These are phyloP conservation scores for Brevimyrus niger DNA, from an alignment of 2,113 vertebrate genomes.

Conservation along the genomic window DNA sequence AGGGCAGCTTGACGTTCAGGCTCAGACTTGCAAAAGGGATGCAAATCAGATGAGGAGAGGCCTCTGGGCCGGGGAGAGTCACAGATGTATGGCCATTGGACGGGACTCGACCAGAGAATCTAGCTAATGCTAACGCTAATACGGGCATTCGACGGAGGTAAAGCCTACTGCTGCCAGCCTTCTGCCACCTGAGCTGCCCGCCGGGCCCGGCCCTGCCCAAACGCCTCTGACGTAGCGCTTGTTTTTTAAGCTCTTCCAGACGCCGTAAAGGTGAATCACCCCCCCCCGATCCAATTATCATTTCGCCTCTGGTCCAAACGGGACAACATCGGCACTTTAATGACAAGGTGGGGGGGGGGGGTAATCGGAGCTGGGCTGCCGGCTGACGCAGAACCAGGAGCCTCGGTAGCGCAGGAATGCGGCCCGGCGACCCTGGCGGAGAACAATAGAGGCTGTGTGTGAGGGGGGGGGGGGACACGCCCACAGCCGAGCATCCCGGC, in stretches of 20 bases:
- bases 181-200: background rate
- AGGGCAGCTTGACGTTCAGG: background rate
- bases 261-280: background rate
- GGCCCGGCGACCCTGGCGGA: background rate
- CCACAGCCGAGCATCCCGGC: background rate
- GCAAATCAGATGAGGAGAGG: background rate
- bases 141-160: background rate
- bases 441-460: background rate
- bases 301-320: background rate
- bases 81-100: background rate
- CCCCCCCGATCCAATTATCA: background rate
- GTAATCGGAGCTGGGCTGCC: background rate
- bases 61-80: background rate
- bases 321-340: background rate
- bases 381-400: background rate
- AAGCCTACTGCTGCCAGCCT: background rate
- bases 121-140: background rate
- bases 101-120: background rate
- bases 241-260: background rate
- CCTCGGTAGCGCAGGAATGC: background rate
- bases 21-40: background rate
- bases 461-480: background rate
- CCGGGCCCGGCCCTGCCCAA: background rate
- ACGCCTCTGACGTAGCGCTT: background rate
- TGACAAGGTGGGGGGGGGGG: background rate